These are phyloP conservation scores for Sinosuthora webbiana DNA, from an alignment of 2,113 vertebrate species.

Conservation along the genomic window DNA sequence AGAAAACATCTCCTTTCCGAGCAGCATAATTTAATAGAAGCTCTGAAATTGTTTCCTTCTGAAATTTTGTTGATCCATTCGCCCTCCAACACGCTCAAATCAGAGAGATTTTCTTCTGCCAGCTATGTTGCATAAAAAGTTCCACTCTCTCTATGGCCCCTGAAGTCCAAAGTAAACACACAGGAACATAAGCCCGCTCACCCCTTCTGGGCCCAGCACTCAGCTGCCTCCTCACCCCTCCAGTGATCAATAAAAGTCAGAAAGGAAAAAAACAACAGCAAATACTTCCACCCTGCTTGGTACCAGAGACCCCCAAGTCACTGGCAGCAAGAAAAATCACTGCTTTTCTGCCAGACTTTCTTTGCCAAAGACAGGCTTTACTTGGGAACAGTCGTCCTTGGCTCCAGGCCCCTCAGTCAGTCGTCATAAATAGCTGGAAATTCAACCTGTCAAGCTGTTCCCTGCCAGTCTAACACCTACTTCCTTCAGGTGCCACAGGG, in stretches of 20 bases:
- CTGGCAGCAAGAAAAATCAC: constrained; percentile 7
- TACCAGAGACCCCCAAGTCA: not conserved
- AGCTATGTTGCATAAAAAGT: not conserved
- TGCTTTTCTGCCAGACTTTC: not conserved
- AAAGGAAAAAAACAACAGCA: not conserved
- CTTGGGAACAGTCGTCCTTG: not conserved
- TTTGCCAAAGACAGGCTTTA: not conserved
- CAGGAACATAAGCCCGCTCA: not conserved
- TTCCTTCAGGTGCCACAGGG: constrained; percentile 31
- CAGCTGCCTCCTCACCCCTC: not conserved
- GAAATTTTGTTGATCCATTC: not conserved
- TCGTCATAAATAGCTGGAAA: constrained; percentile 29
- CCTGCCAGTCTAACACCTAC: constrained; percentile 34
- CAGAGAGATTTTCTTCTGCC: not conserved
- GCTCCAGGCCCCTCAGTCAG: not conserved
- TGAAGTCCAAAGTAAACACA: constrained; percentile 21
- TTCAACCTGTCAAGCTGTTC: constrained; percentile 45
- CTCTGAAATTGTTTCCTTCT: not conserved
- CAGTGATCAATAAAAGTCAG: not conserved
- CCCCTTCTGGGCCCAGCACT: not conserved
- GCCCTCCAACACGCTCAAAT: not conserved
- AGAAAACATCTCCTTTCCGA: not conserved
- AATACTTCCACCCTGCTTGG: not conserved
- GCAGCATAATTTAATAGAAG: not conserved
- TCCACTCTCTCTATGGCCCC: not conserved